These are phyloP conservation scores for Hesperia comma DNA, from an alignment of 2,888 invertebrate species.

Conservation along the genomic window DNA sequence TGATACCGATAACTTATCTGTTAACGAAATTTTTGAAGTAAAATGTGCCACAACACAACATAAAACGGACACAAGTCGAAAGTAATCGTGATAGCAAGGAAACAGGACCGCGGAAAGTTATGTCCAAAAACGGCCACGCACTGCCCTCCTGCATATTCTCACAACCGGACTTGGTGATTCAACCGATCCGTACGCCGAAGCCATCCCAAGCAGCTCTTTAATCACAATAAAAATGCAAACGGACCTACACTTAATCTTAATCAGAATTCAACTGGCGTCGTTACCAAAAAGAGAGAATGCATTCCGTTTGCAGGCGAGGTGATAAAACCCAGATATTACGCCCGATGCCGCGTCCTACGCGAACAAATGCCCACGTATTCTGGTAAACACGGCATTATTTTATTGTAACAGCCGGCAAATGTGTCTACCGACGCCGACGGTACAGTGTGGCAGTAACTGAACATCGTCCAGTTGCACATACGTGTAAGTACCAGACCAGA, in stretches of 20 bases:
- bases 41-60: too few relatives aligned
- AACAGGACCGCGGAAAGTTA: slow-evolving; percentile 16
- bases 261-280: slow-evolving; percentile 41
- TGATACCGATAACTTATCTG: too few relatives aligned
- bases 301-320: slow-evolving; percentile 53
- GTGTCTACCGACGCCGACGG: too few relatives aligned
- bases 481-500: neutral
- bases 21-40: too few relatives aligned
- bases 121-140: slow-evolving; percentile 5
- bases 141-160: slow-evolving; percentile 17
- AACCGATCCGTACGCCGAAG: slow-evolving; percentile 26
- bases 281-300: slow-evolving; percentile 36
- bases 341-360: slow-evolving; percentile 21
- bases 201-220: slow-evolving; percentile 38
- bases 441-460: too few relatives aligned
- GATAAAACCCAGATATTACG: slow-evolving; percentile 49
- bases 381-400: neutral
- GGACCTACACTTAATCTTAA: slow-evolving; percentile 41
- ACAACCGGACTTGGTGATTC: slow-evolving; percentile 27
- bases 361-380: slow-evolving; percentile 10
- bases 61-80: neutral
- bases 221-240: slow-evolving; percentile 40
- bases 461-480: too few relatives aligned
- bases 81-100: slow-evolving; percentile 2
- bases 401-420: neutral